Evolutionary conservation across 1,140 invertebrate species (phyloP).

Genomic region (Drosophila carrolli): DNA sequence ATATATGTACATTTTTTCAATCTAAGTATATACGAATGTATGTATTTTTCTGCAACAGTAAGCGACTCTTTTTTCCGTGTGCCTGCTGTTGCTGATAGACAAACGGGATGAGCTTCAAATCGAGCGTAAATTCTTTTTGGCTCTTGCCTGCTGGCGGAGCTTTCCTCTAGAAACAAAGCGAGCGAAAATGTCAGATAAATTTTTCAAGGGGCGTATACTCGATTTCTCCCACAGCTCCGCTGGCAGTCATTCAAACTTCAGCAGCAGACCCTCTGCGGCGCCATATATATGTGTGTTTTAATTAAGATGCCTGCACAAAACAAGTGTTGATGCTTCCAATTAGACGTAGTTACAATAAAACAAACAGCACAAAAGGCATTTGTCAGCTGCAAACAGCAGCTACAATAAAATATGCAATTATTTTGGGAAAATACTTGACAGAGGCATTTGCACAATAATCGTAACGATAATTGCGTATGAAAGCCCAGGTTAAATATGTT

Average conservation of each 20-base stretch:
- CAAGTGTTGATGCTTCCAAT: constrained; percentile 62
- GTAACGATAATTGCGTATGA: constrained; percentile 67
- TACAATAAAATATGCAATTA: constrained; percentile 63
- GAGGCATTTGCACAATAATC: constrained; percentile 63
- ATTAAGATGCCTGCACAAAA: constrained; percentile 47
- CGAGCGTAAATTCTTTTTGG: constrained; percentile 70
- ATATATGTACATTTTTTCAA: too few species aligned
- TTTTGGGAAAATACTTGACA: constrained; percentile 39
- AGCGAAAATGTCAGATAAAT: constrained; percentile 65
- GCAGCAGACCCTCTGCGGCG: constrained; percentile 32
- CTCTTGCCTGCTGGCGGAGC: constrained; percentile 35
- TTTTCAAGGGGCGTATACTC: constrained; percentile 59
- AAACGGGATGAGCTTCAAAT: constrained; percentile 62
- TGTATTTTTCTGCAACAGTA: too few species aligned
- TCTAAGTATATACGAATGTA: too few species aligned
- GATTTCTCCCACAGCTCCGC: constrained; percentile 49
- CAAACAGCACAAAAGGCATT: constrained; percentile 57
- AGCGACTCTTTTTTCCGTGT: not conserved
- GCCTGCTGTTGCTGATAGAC: constrained; percentile 57
- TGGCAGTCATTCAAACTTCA: constrained; percentile 66
- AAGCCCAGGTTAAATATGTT: constrained; percentile 60
- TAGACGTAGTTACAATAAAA: constrained; percentile 47
- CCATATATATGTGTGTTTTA: constrained; percentile 22
- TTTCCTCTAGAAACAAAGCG: constrained; percentile 55
- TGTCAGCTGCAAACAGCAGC: constrained; percentile 43